Evolutionary conservation across 2,888 invertebrate species (phyloP), one percentile per base, ranked within the genome.

Genomic region (Nycteola revayana): DNA sequence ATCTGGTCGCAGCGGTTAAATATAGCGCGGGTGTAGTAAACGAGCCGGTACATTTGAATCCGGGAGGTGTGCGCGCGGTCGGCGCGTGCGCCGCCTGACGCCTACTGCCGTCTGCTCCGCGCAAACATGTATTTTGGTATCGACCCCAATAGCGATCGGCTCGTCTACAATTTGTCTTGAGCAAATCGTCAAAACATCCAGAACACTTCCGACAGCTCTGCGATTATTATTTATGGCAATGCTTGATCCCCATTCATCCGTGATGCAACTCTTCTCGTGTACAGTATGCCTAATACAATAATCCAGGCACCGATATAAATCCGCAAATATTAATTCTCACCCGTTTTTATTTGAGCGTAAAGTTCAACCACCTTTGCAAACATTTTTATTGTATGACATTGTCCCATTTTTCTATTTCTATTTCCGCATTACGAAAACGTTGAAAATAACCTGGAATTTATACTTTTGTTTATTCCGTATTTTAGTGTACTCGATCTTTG

Each of bases 121-220:
- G 71, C 75, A 78, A 74, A 69, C 75, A 78, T 81, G 82, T 87
- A 87, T 88, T 88, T 88, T 78, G 66, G 88, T 84, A 80, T 73
- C 86, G 88, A 84, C 88, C 88, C 81, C 87, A 84, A 85, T 87
- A 79, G 56, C 77, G 74, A 66, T 63, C 82, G 84, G 75, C 75
- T 79, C 72, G 83, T 85, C 79, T 76, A 82, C 85, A 70, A 86
- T 87, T 79, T 84, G 80, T 87, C 82, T 87, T 80, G 52, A 63
- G 72, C 74, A 69, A 78, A 80, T 86, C 85, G 74, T 83, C 81
- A 81, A 80, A 81, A 84, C 78, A 79, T 59, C 47, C 60, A 59
- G 60, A 60, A 66, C 65, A 62, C 77, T 83, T 84, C 82, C 80
- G 81, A 79, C 75, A 73, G 56, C 50, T 67, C 63, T 44, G 68